Evolutionary conservation across 2,797 vertebrate species (phyloP).

Genomic region (Gallinago stenura): DNA sequence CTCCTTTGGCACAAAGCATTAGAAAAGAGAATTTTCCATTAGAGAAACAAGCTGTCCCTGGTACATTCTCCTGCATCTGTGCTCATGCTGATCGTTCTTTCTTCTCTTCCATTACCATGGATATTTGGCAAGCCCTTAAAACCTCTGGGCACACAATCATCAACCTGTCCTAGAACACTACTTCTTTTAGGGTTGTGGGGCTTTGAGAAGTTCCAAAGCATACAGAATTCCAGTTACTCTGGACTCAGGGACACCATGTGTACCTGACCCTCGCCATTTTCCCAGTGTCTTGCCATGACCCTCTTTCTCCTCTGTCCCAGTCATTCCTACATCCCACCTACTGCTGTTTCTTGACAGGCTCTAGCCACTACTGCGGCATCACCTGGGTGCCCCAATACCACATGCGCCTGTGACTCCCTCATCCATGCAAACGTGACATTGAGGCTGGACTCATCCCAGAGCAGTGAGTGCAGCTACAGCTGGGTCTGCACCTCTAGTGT

Average conservation of each 20-base stretch:
- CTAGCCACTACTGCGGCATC: not conserved
- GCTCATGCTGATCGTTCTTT: not conserved
- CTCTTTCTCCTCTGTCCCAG: not conserved
- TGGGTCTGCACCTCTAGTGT: not conserved
- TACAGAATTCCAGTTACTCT: not conserved
- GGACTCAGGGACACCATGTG: not conserved
- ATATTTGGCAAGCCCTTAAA: not conserved
- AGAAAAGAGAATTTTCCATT: constrained; percentile 16
- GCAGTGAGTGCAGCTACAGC: not conserved
- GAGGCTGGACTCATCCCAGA: not conserved
- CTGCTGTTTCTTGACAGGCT: not conserved
- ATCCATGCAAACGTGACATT: fast-evolving
- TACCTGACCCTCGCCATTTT: not conserved
- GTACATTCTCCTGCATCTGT: not conserved
- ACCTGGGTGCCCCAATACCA: not conserved
- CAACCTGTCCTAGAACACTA: not conserved
- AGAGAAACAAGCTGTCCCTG: not conserved
- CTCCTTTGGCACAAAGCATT: constrained; percentile 22
- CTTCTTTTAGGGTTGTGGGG: not conserved
- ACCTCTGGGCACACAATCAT: not conserved
- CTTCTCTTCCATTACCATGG: not conserved
- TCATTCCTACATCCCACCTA: not conserved
- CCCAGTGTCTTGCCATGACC: not conserved
- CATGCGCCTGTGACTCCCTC: not conserved
- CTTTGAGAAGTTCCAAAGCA: not conserved